Evolutionary conservation across 2,113 vertebrate species (phyloP).

Genomic region (Craseonycteris thonglongyai): DNA sequence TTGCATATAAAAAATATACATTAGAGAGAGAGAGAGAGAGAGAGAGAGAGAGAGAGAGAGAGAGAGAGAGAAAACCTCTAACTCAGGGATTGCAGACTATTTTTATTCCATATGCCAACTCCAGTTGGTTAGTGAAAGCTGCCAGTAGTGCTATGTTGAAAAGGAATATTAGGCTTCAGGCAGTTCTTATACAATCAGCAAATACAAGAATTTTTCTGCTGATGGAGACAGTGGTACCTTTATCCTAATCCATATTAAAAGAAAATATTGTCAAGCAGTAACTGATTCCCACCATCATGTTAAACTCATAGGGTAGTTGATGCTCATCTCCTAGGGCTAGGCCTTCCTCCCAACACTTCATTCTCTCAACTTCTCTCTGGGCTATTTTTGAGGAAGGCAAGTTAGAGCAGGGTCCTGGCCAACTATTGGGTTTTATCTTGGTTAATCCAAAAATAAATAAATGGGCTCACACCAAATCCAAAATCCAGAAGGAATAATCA

Average conservation of each 20-base stretch:
- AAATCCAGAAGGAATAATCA: background rate
- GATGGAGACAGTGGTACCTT: background rate
- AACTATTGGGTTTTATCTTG: background rate
- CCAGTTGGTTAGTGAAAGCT: background rate
- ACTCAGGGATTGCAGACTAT: background rate
- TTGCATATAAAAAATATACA: background rate
- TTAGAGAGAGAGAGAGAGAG: background rate
- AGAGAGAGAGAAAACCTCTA: background rate
- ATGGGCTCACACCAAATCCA: background rate
- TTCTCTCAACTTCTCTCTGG: background rate
- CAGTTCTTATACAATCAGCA: background rate
- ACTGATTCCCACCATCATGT: background rate
- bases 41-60: background rate
- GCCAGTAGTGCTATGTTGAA: background rate
- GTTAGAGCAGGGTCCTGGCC: background rate
- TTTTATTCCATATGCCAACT: background rate
- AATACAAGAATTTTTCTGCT: background rate
- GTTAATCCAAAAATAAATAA: background rate
- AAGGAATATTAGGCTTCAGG: background rate
- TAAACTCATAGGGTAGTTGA: background rate
- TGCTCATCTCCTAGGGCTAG: background rate
- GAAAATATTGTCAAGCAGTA: background rate
- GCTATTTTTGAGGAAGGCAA: conserved; percentile 8
- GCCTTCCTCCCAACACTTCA: background rate
- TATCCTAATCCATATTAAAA: background rate